Percentiles rank a stretch among this genome's conserved stretches.
These are phyloP conservation scores for Microctenopoma stevenorrisi DNA, from an alignment of 2,797 vertebrate genomes.

Conservation along the genomic window DNA sequence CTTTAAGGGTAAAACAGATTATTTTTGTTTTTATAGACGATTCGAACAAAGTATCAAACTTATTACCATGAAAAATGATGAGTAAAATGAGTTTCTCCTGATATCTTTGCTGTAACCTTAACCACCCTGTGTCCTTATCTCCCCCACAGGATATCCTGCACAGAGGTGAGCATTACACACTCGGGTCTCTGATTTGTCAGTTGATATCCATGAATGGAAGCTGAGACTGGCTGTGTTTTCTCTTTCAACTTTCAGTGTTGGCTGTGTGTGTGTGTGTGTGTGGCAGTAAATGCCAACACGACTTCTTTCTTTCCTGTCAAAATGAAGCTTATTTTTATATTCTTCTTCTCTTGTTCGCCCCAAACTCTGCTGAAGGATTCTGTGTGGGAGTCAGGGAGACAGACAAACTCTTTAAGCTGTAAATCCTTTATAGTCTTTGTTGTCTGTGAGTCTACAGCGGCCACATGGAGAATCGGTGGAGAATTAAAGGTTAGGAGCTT, in stretches of 20 bases:
- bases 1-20: conserved; percentile 56
- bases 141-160: conserved; percentile 60
- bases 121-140: conserved; percentile 34
- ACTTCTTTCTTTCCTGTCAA: too few species aligned
- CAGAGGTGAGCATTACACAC: conserved; percentile 59
- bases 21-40: not conserved
- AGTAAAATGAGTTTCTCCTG: not conserved
- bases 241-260: conserved; percentile 14
- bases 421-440: conserved; percentile 45
- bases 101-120: conserved; percentile 43
- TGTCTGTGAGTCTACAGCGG: not conserved
- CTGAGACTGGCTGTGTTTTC: conserved; percentile 7
- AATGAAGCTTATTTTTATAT: not conserved
- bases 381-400: conserved; percentile 50
- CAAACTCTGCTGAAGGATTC: not conserved
- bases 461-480: not conserved
- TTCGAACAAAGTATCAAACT: not conserved
- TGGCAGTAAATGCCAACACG: too few species aligned
- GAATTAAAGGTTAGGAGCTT: conserved; percentile 16
- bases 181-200: conserved; percentile 21
- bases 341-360: not conserved
- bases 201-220: conserved; percentile 11
- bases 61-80: too few species aligned
- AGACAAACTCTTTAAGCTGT: conserved; percentile 39
- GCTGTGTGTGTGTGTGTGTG: too few species aligned